Base-by-base conservation (phyloP, 2,797 vertebrate species). In the Ispidina lecontei region DNA sequence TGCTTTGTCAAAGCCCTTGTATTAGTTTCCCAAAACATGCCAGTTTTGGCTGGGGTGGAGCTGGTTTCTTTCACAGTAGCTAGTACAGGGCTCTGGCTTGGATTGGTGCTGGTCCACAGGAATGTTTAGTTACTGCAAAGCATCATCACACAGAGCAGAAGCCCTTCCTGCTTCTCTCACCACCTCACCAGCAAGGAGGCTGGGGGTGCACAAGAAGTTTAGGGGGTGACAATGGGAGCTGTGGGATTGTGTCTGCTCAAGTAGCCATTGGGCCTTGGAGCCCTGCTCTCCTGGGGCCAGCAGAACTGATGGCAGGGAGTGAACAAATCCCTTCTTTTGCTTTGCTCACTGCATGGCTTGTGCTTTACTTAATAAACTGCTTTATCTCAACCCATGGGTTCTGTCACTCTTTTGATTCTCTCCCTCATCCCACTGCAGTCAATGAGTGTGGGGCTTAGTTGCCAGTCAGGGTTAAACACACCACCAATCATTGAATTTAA, bases 251-350 rank as follows among this genome's bases (percentile, higher is more conserved):
- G 33, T 25, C 56, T 35, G 23, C 31, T 33, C 31, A 58, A 58
- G 22, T 23, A 35, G 8, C 56, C 3, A 7, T 58, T 11, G 29
- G 43, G 9, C 43, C 18, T 69, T 8, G 10, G 11, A 87, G 13
- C 22, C 44, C 33, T 70, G 58, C 35, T 63, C 6, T 56, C 43
- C 43, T 51, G 25, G 68, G 12, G 15, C 44, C 28, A 28, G 68
- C 37, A 59, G 35, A 56, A 26, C 20, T 1, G 0, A 43, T 7
- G 17, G 54, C 54, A 25, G 68, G 22, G 0, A 14, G 18, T 10
- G 47, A 55, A 69, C 9, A 1, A 69, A 81, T 81, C 47, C 39
- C 44, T 52, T 47, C 20, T 12, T 70, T 56, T 51, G 33, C 64
- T 28, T 28, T n/a, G n/a, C n/a, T n/a, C n/a, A n/a, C n/a, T n/a